A percentile compares a stretch with the other conserved stretches of the same genome.
Evolutionary conservation across 2,888 invertebrate genomes (phyloP).

Genomic region (Erebia epiphron): DNA sequence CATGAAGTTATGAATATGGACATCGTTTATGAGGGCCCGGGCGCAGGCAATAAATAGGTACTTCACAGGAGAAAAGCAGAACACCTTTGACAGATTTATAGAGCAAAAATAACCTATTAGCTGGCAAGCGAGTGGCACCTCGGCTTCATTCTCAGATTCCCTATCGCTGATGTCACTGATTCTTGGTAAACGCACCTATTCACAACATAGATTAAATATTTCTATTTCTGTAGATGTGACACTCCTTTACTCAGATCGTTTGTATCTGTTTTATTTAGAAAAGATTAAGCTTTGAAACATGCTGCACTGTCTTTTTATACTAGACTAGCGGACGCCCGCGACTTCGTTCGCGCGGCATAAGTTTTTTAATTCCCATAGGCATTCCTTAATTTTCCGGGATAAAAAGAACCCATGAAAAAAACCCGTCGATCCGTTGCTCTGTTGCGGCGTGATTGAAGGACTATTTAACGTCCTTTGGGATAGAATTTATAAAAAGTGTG

Average conservation of each 20-base stretch:
- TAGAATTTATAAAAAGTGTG: too few relatives aligned
- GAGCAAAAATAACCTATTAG: constrained; percentile 33
- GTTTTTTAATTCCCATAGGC: too few relatives aligned
- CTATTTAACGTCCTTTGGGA: too few relatives aligned
- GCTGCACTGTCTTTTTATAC: background rate
- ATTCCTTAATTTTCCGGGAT: too few relatives aligned
- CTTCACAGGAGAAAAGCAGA: constrained; percentile 32
- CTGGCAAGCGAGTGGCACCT: constrained; percentile 24
- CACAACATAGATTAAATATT: constrained; percentile 44
- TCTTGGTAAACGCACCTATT: constrained; percentile 50
- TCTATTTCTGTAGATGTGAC: constrained; percentile 23
- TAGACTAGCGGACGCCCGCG: too few relatives aligned
- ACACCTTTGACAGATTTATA: constrained; percentile 40
- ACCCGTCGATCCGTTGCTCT: too few relatives aligned
- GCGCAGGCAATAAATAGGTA: background rate
- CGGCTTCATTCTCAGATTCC: constrained; percentile 46
- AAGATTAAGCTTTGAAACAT: background rate
- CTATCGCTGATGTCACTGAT: constrained; percentile 59
- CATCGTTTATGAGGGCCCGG: background rate
- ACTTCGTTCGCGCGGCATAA: too few relatives aligned
- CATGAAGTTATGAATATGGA: too few relatives aligned
- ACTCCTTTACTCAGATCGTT: background rate
- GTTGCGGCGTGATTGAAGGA: too few relatives aligned
- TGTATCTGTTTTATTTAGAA: background rate
- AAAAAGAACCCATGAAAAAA: too few relatives aligned